phyloP scores from a whole-genome alignment of 2,888 invertebrate genomes.

The Heliconius ethilla region DNA sequence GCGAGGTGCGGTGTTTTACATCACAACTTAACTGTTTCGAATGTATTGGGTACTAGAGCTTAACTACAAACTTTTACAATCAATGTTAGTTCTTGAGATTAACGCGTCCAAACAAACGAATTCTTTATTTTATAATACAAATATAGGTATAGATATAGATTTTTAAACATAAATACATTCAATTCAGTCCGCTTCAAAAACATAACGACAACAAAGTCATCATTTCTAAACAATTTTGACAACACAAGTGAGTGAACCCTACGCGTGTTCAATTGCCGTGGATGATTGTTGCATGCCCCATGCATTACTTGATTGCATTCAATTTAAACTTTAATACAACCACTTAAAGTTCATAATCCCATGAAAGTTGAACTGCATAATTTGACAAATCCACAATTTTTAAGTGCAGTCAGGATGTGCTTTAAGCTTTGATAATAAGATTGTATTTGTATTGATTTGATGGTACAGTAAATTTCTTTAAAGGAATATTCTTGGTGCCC shows the following conservation, averaged over 20 bases:
- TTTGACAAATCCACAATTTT: conserved; percentile 27
- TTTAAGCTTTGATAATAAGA: conserved; percentile 39
- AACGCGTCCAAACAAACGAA: no score
- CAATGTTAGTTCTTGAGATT: no score
- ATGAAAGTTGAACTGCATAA: conserved; percentile 51
- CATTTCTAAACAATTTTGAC: conserved; percentile 41
- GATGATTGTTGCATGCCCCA: conserved; percentile 49
- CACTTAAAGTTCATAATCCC: conserved; percentile 61
- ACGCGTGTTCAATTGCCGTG: conserved; percentile 45
- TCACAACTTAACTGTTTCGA: no score
- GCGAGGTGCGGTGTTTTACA: no score
- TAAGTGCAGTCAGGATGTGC: conserved; percentile 41
- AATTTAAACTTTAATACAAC: conserved; percentile 60
- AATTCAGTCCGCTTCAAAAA: conserved; percentile 1
- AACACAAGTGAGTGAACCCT: conserved; percentile 33
- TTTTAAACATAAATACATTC: background rate
- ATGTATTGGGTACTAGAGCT: no score
- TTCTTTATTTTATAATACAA: no score
- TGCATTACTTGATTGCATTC: conserved; percentile 51
- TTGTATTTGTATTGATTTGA: conserved; percentile 40
- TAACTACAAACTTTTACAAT: no score
- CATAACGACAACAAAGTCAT: conserved; percentile 11
- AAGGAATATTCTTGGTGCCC: conserved; percentile 48
- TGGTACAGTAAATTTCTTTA: conserved; percentile 43
- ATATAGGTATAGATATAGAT: no score